Evolutionary conservation across 1,140 invertebrate species (phyloP).

Genomic region (Bombus huntii): DNA sequence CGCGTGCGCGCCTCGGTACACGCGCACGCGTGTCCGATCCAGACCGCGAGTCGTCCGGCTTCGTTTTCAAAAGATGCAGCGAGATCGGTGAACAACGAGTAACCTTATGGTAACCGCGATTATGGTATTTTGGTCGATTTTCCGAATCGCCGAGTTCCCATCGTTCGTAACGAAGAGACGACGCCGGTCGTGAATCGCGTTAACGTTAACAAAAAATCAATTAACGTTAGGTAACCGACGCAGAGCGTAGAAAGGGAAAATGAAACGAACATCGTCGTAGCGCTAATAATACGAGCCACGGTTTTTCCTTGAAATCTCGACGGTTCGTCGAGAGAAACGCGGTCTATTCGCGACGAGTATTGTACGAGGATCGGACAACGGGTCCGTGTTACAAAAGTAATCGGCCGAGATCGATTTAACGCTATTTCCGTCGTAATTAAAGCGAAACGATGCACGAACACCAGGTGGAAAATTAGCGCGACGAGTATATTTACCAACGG

Average conservation of each 20-base stretch:
- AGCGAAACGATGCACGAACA: background rate
- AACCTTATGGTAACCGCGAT: background rate
- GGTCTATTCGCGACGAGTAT: background rate
- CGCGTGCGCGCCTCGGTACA: slow-evolving; percentile 47
- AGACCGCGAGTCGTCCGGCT: background rate
- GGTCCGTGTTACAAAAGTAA: background rate
- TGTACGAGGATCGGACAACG: background rate
- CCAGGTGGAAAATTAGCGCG: background rate
- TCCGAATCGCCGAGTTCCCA: too few species aligned
- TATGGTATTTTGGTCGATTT: background rate
- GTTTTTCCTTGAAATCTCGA: too few species aligned
- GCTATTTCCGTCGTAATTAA: background rate
- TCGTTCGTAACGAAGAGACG: background rate
- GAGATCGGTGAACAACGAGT: background rate
- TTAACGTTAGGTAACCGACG: background rate
- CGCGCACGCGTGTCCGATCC: slow-evolving; percentile 24
- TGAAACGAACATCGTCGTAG: background rate
- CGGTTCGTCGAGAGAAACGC: too few species aligned
- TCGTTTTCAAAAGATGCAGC: background rate
- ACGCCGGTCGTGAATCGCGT: background rate
- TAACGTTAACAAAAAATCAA: background rate
- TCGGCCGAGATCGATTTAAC: background rate
- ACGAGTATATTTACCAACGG: background rate
- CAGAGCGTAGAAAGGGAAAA: background rate
- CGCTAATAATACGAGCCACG: background rate